Conservation (phyloP, 2,888 invertebrate species). For the Halictus quadricinctus region DNA sequence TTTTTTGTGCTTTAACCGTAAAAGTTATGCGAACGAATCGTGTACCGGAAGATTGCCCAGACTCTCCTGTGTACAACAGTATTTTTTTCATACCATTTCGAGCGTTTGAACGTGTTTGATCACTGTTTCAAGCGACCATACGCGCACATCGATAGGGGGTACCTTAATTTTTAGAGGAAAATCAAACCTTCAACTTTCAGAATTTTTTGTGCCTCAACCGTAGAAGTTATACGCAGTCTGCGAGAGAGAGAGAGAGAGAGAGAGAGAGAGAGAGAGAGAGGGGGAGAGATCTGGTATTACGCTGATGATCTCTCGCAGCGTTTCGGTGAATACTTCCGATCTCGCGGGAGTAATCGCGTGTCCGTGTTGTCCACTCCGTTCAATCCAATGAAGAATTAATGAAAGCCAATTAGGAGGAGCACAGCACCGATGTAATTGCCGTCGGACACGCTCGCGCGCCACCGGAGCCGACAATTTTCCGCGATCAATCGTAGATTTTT, state of each 20-base stretch:
- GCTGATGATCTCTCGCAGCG: not conserved
- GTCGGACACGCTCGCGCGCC: constrained; percentile 59
- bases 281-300: not conserved
- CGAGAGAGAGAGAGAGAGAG: no score
- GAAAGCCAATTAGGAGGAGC: constrained; percentile 71
- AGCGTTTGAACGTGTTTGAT: not conserved
- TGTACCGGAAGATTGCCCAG: not conserved
- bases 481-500: constrained; percentile 52
- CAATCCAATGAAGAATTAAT: constrained; percentile 71
- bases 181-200: no score
- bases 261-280: not conserved
- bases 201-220: no score
- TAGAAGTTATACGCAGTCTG: not conserved
- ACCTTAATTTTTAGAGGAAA: no score
- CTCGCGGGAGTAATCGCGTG: constrained; percentile 61
- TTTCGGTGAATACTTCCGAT: constrained; percentile 54
- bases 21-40: not conserved
- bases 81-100: not conserved
- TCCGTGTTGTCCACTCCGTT: constrained; percentile 46
- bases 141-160: no score
- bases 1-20: not conserved
- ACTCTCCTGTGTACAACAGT: not conserved
- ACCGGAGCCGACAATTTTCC: constrained; percentile 42
- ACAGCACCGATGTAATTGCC: constrained; percentile 70
- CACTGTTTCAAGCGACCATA: no score